These are phyloP conservation scores for Coendou prehensilis DNA, from an alignment of 2,797 vertebrate genomes.

Conservation along the genomic window DNA sequence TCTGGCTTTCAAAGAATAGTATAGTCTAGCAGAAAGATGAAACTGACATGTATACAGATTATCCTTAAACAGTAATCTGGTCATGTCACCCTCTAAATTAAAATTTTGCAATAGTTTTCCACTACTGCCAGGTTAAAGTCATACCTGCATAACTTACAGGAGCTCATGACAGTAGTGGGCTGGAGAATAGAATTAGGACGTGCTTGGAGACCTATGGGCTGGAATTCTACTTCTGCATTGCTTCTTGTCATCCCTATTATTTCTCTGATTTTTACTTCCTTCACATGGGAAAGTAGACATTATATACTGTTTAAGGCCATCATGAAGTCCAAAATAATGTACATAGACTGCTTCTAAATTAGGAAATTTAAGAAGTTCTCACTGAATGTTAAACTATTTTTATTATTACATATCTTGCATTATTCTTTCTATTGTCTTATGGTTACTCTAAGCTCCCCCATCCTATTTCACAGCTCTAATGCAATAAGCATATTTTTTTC, in stretches of 20 bases:
- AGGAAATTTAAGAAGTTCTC: background rate
- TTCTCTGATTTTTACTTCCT: background rate
- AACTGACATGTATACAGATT: background rate
- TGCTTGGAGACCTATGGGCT: background rate
- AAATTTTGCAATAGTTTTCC: background rate
- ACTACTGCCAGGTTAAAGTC: background rate
- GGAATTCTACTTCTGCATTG: background rate
- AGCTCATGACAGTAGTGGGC: too few relatives aligned
- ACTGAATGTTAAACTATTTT: background rate
- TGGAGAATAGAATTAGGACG: background rate
- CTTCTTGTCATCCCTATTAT: background rate
- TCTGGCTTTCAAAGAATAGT: conserved; percentile 1
- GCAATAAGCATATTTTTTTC: background rate
- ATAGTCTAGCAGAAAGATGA: background rate
- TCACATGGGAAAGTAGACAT: background rate
- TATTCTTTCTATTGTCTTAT: background rate
- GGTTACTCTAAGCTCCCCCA: background rate
- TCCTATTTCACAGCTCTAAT: background rate
- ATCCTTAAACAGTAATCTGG: background rate
- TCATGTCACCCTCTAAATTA: background rate
- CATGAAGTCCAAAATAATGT: background rate
- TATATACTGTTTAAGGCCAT: background rate
- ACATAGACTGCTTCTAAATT: background rate
- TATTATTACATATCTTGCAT: background rate
- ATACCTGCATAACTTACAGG: background rate